Conservation (phyloP, 2,888 invertebrate species). For the Helicoverpa assulta region DNA sequence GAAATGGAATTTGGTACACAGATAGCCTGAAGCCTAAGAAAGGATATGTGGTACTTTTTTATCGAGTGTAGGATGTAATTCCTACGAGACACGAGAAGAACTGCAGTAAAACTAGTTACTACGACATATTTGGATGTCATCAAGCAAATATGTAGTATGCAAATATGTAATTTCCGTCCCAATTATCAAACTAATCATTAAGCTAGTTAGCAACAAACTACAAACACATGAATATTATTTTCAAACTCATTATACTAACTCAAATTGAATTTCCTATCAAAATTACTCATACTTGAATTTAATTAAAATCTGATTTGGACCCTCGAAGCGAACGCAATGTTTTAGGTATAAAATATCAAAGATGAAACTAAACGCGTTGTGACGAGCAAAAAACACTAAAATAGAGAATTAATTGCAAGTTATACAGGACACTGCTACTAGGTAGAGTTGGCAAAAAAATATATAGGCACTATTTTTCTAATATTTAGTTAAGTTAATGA, state of each 20-base stretch:
- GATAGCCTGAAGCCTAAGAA: no score
- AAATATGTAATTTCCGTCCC: no score
- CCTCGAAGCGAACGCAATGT: slow-evolving; percentile 61
- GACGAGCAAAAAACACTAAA: slow-evolving; percentile 77
- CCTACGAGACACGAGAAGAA: no score
- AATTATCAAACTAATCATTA: no score
- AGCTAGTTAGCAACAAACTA: no score
- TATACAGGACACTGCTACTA: slow-evolving; percentile 69
- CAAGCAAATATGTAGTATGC: no score
- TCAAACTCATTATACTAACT: slow-evolving; percentile 6
- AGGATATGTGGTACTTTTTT: no score
- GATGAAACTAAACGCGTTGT: slow-evolving; percentile 67
- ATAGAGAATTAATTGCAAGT: slow-evolving; percentile 84
- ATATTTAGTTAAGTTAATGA: no score
- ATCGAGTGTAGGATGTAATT: no score
- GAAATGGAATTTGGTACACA: no score
- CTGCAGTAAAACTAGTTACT: no score
- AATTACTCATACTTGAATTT: slow-evolving; percentile 36
- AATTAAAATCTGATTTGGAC: slow-evolving; percentile 57
- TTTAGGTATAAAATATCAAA: slow-evolving; percentile 68
- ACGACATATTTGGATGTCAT: no score
- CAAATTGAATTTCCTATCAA: slow-evolving; percentile 34
- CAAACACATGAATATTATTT: not conserved
- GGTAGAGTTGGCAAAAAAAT: slow-evolving; percentile 68
- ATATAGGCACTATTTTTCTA: not conserved